Base-by-base conservation (phyloP, 92 coral and sea anemone species). In the Metridium senile region DNA sequence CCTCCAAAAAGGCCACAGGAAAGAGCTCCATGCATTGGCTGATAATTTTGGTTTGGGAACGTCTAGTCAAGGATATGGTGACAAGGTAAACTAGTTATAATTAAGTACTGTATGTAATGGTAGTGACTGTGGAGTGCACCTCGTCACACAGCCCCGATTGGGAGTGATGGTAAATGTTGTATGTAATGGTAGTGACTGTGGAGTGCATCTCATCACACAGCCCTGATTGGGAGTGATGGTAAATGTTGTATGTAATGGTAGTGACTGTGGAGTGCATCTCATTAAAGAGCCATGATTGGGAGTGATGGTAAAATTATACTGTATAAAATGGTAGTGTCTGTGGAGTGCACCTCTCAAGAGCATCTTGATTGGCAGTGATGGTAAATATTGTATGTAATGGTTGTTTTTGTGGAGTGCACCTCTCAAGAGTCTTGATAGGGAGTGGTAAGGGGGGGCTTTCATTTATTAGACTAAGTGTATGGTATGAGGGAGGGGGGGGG, bases 41-140 rank as follows among this genome's bases (percentile, higher is more conserved):
- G 85, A 88, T 58, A 81, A 81, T 29, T 85, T 81, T 81, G 87
- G 93, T 33, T 76, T 91, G 84, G 97, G 92, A 56, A 91, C 97
- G 18, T 91, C 93, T 2, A 91, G 97, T 54, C 81, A 82, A 69
- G 97, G 97, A 30, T 91, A 81, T 85, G 86, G 88, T 72, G 88
- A 91, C 23, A 46, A 81, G 74, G 90, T 77, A 54, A 46, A 63
- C 17, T 1, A 8, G 2, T 0, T 25, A 21, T 79, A n/a, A n/a
- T n/a, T n/a, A n/a, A n/a, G n/a, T n/a, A n/a, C n/a, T n/a, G 26
- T 1, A 54, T 27, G 27, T 9, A 2, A 18, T 6, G 28, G 19
- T 64, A 27, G 33, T 2, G 10, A 7, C 3, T 18, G 11, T 64
- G 22, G n/a, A 32, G 9, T 39, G 13, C 6, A 39, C 49, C n/a